Percentiles rank a stretch among this genome's conserved stretches.
phyloP scores from a whole-genome alignment of 2,888 invertebrate species.

The Drosophila limbata region DNA sequence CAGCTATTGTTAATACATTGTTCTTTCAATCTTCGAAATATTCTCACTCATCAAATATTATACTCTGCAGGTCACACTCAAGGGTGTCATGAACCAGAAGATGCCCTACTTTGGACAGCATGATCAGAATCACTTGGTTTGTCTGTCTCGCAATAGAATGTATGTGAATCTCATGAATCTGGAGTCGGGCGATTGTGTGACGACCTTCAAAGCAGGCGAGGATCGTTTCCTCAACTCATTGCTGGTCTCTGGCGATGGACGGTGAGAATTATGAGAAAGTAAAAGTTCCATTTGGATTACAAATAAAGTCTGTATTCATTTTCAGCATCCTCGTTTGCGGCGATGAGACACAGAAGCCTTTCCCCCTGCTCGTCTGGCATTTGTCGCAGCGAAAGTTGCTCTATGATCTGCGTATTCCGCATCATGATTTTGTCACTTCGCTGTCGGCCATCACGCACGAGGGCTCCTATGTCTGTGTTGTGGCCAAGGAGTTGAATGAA shows the following conservation, averaged over 20 bases:
- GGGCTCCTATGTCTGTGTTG: conserved; percentile 91
- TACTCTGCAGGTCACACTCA: conserved; percentile 88
- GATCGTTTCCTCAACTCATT: conserved; percentile 95
- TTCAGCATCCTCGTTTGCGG: conserved; percentile 93
- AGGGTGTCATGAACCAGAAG: conserved; percentile 96
- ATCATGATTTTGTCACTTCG: conserved; percentile 94
- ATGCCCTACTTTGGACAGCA: conserved; percentile 96
- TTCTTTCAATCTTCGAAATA: no score
- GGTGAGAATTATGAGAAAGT: conserved; percentile 86
- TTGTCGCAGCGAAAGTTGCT: conserved; percentile 92
- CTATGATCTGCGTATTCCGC: conserved; percentile 94
- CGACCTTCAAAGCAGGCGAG: conserved; percentile 96
- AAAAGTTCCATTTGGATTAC: neutral
- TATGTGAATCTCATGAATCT: conserved; percentile 95
- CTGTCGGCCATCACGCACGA: conserved; percentile 94
- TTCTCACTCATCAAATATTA: neutral
- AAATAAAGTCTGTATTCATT: conserved; percentile 31
- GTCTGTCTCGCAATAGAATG: conserved; percentile 94
- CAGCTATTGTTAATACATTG: no score
- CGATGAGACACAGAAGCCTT: conserved; percentile 96
- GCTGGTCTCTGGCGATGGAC: conserved; percentile 94
- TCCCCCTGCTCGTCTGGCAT: conserved; percentile 95
- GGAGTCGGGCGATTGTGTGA: conserved; percentile 88
- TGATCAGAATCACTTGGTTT: conserved; percentile 91
- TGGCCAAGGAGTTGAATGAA: conserved; percentile 90